phyloP scores from a whole-genome alignment of 2,113 vertebrate genomes.

The Xiphophorus hellerii region DNA sequence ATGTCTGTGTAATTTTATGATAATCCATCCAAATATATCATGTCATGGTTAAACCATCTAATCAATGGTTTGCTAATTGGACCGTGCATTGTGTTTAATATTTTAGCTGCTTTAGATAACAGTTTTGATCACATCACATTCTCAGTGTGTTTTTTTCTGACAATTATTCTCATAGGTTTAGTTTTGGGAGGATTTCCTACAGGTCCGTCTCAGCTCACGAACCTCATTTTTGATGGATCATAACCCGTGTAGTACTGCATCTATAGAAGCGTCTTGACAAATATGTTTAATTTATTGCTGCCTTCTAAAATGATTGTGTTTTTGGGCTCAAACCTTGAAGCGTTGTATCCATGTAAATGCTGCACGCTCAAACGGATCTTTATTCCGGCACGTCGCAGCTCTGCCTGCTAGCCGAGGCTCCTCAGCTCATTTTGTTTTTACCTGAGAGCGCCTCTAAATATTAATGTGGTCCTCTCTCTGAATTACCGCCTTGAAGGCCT shows the following conservation, averaged over 20 bases:
- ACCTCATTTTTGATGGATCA: background rate
- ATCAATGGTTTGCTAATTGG: background rate
- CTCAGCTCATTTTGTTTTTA: constrained; percentile 75
- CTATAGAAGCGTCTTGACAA: background rate
- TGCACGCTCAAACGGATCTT: constrained; percentile 35
- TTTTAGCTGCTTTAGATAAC: background rate
- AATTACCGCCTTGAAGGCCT: constrained; percentile 65
- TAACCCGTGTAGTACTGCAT: background rate
- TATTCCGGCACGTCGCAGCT: constrained; percentile 50
- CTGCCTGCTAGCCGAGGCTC: constrained; percentile 40
- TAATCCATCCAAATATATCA: background rate
- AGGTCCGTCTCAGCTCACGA: constrained; percentile 4
- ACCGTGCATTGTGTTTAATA: background rate
- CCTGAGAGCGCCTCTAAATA: constrained; percentile 77
- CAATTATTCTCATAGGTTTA: background rate
- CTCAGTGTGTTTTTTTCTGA: background rate
- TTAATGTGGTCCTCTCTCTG: constrained; percentile 69
- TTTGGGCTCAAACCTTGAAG: constrained; percentile 13
- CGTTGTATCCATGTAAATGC: constrained; percentile 18
- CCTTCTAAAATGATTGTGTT: constrained; percentile 6
- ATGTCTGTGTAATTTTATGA: background rate
- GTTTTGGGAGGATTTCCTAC: background rate
- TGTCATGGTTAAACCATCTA: constrained; percentile 2
- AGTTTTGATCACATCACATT: background rate
- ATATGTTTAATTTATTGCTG: background rate